Evolutionary conservation across 2,797 vertebrate species (phyloP), one percentile per base, ranked within the genome.

Genomic region (Channa striata): DNA sequence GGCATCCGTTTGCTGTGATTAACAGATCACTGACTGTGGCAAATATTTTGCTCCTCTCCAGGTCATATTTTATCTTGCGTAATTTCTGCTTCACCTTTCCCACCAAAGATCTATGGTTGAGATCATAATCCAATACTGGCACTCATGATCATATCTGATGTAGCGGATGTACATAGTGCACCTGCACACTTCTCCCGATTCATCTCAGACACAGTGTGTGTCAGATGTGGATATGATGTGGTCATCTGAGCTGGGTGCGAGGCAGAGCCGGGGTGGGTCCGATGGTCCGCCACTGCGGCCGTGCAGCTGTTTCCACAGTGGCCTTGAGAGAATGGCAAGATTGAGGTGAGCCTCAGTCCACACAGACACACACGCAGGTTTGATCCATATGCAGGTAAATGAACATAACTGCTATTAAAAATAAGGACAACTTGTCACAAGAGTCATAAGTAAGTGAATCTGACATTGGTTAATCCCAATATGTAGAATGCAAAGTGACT

Each of bases 141-240:
- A n/a, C n/a, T n/a, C n/a, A n/a, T n/a, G n/a, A n/a, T n/a, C n/a
- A n/a, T n/a, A n/a, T n/a, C n/a, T n/a, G n/a, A n/a, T n/a, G n/a
- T n/a, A n/a, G n/a, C n/a, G n/a, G n/a, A n/a, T n/a, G n/a, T n/a
- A n/a, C n/a, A n/a, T n/a, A n/a, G n/a, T n/a, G n/a, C n/a, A n/a
- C n/a, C 8, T 51, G 30, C 11, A 4, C 5, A 13, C 50, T 16
- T 7, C 1, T 56, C 40, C 43, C 34, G 23, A 47, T 36, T 39
- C 47, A 12, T 9, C 46, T 52, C 25, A 34, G 50, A 70, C 59
- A 2, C n/a, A n/a, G n/a, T n/a, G n/a, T 36, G 25, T 56, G 68
- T 78, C 65, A 53, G 42, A 74, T 57, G 44, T 34, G 52, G 42
- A 40, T 59, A n/a, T 83, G 83, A 84, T 74, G 77, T 25, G n/a